Evolutionary conservation across 2,797 vertebrate genomes (phyloP).

Genomic region (Falco concolor): DNA sequence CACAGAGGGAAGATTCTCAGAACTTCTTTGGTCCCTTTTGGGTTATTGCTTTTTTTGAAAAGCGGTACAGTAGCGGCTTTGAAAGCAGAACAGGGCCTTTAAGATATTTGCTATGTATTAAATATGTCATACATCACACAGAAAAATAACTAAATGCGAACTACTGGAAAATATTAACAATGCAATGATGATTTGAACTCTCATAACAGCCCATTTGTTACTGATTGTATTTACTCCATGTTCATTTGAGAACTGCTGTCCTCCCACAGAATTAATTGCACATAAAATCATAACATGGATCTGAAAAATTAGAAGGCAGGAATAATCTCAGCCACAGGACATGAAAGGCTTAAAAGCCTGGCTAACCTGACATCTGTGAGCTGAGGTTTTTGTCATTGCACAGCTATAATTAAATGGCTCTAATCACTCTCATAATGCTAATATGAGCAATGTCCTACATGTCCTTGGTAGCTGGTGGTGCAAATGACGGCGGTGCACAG

Average conservation of each 20-base stretch:
- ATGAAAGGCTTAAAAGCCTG: background rate
- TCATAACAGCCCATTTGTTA: background rate
- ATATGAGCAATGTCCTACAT: background rate
- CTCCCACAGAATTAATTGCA: conserved; percentile 35
- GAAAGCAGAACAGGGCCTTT: background rate
- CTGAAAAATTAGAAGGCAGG: conserved; percentile 17
- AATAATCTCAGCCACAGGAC: background rate
- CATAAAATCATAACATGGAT: background rate
- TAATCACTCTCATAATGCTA: conserved; percentile 22
- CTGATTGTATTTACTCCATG: background rate
- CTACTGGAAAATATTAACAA: background rate
- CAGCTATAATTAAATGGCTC: conserved; percentile 44
- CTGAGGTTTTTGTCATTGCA: conserved; percentile 21
- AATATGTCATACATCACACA: background rate
- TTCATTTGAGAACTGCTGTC: conserved; percentile 2
- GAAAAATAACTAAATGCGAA: background rate
- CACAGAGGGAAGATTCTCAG: background rate
- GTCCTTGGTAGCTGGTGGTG: background rate
- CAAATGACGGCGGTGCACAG: background rate
- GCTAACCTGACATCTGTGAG: background rate
- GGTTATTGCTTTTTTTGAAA: background rate
- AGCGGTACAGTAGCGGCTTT: background rate
- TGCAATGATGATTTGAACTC: background rate
- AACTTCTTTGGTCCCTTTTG: background rate
- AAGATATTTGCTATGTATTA: background rate